Percentiles rank a stretch among this genome's conserved stretches.
phyloP scores from a whole-genome alignment of 1,140 invertebrate genomes.

The Heliothis virescens region DNA sequence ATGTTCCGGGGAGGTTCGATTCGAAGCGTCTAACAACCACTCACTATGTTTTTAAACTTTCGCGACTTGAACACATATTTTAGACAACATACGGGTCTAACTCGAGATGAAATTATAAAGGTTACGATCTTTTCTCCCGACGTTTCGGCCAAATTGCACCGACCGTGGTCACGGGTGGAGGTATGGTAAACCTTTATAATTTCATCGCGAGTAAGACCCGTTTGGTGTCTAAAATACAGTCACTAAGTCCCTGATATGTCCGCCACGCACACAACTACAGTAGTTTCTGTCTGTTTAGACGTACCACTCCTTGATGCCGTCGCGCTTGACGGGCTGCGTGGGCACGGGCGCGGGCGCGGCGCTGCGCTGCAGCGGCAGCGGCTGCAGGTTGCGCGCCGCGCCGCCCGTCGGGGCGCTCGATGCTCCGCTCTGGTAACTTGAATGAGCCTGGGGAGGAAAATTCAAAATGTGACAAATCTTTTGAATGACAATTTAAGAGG shows the following conservation, averaged over 20 bases:
- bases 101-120: too few species aligned
- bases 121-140: too few species aligned
- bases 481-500: too few species aligned
- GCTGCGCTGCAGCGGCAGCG: constrained; percentile 65
- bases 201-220: too few species aligned
- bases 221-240: too few species aligned
- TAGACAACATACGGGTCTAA: too few species aligned
- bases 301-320: constrained; percentile 84
- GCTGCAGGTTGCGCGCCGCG: constrained; percentile 68
- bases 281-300: constrained; percentile 61
- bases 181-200: too few species aligned
- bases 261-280: constrained; percentile 37
- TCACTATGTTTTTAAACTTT: too few species aligned
- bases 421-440: constrained; percentile 74
- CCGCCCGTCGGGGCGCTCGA: constrained; percentile 60
- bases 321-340: constrained; percentile 74
- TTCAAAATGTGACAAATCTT: too few species aligned
- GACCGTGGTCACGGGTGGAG: too few species aligned
- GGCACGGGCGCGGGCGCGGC: constrained; percentile 58
- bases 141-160: too few species aligned
- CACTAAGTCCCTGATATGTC: constrained; percentile 49
- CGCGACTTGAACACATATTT: too few species aligned
- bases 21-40: constrained; percentile 54
- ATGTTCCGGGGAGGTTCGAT: constrained; percentile 44
- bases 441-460: constrained; percentile 69